Evolutionary conservation across 1,140 invertebrate genomes (phyloP).

Genomic region (Eurytemora carolleeae): DNA sequence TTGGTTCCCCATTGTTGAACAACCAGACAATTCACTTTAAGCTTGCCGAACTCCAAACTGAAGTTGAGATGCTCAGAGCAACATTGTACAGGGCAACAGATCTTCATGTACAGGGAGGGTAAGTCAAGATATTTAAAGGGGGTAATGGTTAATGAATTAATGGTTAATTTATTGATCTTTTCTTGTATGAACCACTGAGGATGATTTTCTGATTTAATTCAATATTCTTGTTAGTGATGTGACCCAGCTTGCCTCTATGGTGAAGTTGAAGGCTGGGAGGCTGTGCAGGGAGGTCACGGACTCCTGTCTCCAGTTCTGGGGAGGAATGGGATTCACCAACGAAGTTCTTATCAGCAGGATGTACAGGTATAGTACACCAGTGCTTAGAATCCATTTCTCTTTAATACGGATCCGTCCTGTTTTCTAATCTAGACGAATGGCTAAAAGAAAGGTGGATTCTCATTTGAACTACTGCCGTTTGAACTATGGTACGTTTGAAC

Average conservation of each 20-base stretch:
- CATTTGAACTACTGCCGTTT: no score
- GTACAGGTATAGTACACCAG: no score
- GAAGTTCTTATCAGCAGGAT: constrained; percentile 24
- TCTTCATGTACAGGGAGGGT: not conserved
- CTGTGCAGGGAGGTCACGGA: constrained; percentile 29
- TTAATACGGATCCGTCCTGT: no score
- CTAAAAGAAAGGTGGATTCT: no score
- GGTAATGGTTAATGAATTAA: not conserved
- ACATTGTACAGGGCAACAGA: constrained; percentile 29
- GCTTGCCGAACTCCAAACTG: constrained; percentile 35
- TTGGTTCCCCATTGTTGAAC: constrained; percentile 31
- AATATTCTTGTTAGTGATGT: constrained; percentile 26
- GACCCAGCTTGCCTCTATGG: constrained; percentile 37
- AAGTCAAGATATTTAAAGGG: not conserved
- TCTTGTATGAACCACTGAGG: not conserved
- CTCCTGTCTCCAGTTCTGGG: constrained; percentile 38
- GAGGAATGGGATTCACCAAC: constrained; percentile 38
- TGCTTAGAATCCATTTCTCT: no score
- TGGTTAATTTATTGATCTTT: not conserved
- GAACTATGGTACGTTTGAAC: no score
- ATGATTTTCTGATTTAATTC: not conserved
- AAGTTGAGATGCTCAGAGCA: constrained; percentile 32
- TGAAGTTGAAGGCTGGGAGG: constrained; percentile 34
- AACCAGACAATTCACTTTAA: constrained; percentile 35
- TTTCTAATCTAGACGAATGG: no score